Percentiles rank a stretch among this genome's conserved stretches.
phyloP scores from a whole-genome alignment of 2,888 invertebrate species.

The Tinea trinotella region DNA sequence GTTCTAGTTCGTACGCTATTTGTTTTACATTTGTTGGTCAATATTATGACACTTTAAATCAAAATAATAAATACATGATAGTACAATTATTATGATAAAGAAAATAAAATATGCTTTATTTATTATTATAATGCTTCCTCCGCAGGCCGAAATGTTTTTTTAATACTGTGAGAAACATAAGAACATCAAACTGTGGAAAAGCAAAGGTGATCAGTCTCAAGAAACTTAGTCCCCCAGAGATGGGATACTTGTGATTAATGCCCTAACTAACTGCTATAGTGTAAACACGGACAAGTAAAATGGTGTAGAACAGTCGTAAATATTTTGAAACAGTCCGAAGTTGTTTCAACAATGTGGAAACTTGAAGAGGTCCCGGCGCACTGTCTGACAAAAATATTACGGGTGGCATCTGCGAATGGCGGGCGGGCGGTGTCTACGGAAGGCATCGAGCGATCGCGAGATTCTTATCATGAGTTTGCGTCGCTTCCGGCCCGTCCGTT shows the following conservation, averaged over 20 bases:
- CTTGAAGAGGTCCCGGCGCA: constrained; percentile 14
- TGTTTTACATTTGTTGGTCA: too few species aligned
- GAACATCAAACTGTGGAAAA: too few species aligned
- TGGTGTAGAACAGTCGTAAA: constrained; percentile 21
- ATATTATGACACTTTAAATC: too few species aligned
- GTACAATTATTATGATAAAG: too few species aligned
- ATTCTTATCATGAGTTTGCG: constrained; percentile 3
- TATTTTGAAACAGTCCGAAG: constrained; percentile 19
- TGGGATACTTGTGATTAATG: constrained; percentile 6
- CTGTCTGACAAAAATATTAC: constrained; percentile 13
- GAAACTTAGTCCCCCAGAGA: background rate
- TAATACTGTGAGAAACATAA: too few species aligned
- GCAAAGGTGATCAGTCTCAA: background rate
- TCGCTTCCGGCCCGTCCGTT: constrained; percentile 18
- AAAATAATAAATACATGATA: too few species aligned
- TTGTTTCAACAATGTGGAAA: constrained; percentile 15
- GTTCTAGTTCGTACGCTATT: too few species aligned
- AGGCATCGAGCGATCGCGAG: constrained; percentile 16
- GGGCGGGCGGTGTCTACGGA: constrained; percentile 3
- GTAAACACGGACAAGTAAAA: constrained; percentile 6
- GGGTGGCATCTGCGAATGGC: constrained; percentile 11
- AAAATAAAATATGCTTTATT: too few species aligned
- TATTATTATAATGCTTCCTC: too few species aligned
- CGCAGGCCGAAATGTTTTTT: too few species aligned
- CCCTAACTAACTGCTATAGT: background rate